phyloP scores from a whole-genome alignment of 2,888 invertebrate species.

The Drosophila paranaensis region DNA sequence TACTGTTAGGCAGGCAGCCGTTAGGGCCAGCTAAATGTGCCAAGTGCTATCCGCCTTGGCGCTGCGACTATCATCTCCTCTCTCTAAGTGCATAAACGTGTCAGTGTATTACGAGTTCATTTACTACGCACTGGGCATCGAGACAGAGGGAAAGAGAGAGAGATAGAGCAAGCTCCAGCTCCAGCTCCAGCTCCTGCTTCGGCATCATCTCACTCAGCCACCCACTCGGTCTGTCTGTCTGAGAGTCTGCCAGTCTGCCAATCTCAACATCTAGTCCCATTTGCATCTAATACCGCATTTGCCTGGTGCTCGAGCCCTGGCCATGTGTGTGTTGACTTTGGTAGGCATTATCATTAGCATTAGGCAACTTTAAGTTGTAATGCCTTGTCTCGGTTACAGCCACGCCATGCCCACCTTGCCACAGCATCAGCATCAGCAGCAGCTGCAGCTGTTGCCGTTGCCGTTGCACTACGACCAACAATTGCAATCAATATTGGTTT shows the following conservation, averaged over 20 bases:
- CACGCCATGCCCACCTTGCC: conserved; percentile 17
- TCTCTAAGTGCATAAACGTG: conserved; percentile 74
- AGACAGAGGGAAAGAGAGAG: not conserved
- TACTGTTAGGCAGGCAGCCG: conserved; percentile 68
- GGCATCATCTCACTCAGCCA: conserved; percentile 2
- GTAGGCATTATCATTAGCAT: conserved; percentile 77
- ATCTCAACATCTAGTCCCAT: conserved; percentile 39
- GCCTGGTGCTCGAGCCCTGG: conserved; percentile 34
- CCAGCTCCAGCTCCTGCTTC: not conserved
- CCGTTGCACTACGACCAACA: not conserved
- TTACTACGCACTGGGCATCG: conserved; percentile 50
- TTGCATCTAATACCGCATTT: conserved; percentile 58
- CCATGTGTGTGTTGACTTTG: conserved; percentile 70
- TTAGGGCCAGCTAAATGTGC: conserved; percentile 71
- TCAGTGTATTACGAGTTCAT: conserved; percentile 77
- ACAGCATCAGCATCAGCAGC: conserved; percentile 2
- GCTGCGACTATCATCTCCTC: conserved; percentile 21
- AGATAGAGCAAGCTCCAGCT: not conserved
- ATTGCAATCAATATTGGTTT: conserved; percentile 53
- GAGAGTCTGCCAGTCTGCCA: conserved; percentile 4
- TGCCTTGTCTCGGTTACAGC: conserved; percentile 33
- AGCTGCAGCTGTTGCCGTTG: not conserved
- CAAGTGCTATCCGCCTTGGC: conserved; percentile 53
- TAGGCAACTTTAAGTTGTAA: conserved; percentile 67
- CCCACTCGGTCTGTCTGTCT: conserved; percentile 14